Conservation (phyloP, 2,888 invertebrate genomes). For the Rhingia rostrata region DNA sequence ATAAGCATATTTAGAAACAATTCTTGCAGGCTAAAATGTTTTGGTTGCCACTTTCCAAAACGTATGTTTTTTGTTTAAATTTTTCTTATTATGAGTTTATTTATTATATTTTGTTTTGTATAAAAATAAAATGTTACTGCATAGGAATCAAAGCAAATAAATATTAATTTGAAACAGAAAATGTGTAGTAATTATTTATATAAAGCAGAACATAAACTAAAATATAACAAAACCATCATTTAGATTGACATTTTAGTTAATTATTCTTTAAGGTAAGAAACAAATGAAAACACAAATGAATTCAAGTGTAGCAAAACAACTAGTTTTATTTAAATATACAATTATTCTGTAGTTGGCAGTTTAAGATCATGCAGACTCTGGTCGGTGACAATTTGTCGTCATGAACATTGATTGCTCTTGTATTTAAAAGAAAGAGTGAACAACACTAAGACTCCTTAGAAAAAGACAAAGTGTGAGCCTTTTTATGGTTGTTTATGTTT, state of each 20-base stretch:
- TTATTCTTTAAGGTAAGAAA: slow-evolving; percentile 71
- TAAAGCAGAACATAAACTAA: slow-evolving; percentile 58
- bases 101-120: slow-evolving; percentile 23
- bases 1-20: slow-evolving; percentile 63
- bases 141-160: slow-evolving; percentile 52
- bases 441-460: too few species aligned
- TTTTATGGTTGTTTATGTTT: too few species aligned
- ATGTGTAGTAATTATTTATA: slow-evolving; percentile 63
- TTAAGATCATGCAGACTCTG: too few species aligned
- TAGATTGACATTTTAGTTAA: slow-evolving; percentile 72
- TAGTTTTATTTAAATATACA: not conserved
- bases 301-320: slow-evolving; percentile 49
- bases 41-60: slow-evolving; percentile 39
- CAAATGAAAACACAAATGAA: slow-evolving; percentile 70
- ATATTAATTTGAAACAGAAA: slow-evolving; percentile 41
- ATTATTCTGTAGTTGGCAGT: too few species aligned
- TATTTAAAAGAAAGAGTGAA: too few species aligned
- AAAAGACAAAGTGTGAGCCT: too few species aligned
- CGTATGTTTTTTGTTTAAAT: slow-evolving; percentile 22
- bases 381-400: too few species aligned
- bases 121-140: slow-evolving; percentile 32
- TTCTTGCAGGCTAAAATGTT: slow-evolving; percentile 41
- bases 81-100: slow-evolving; percentile 17
- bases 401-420: too few species aligned
- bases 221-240: slow-evolving; percentile 46